phyloP scores from a whole-genome alignment of 2,888 invertebrate genomes.

The Eutolmus rufibarbis region DNA sequence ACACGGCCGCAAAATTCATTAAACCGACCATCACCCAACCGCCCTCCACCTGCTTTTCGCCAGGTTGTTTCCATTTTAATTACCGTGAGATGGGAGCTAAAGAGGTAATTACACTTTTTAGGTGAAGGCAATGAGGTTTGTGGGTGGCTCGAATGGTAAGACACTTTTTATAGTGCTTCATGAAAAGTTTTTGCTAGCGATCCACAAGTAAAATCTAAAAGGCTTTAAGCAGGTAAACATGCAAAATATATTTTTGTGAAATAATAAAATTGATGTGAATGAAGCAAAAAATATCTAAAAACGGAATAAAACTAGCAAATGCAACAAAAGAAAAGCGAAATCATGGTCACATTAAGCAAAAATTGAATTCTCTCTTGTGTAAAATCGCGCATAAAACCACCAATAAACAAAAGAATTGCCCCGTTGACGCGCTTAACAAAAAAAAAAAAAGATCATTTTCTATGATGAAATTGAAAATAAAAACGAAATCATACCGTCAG shows the following conservation, averaged over 20 bases:
- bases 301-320: neutral
- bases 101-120: neutral
- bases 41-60: neutral
- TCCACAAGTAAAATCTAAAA: neutral
- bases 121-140: neutral
- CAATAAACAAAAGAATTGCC: slow-evolving; percentile 3
- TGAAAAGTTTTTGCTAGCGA: neutral
- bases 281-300: neutral
- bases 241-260: neutral
- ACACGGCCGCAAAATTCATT: neutral
- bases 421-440: neutral
- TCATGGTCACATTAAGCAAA: neutral
- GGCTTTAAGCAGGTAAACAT: neutral
- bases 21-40: neutral
- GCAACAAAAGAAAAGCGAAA: slow-evolving; percentile 5
- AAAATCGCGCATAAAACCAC: neutral
- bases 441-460: neutral
- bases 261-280: neutral
- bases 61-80: neutral
- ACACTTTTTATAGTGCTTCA: neutral
- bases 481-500: neutral
- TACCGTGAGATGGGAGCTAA: neutral
- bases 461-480: slow-evolving; percentile 6
- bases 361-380: neutral
- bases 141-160: neutral